phyloP scores from a whole-genome alignment of 30 jellyfish, hydroid and myxozoan species.

The Turritopsis dohrnii region DNA sequence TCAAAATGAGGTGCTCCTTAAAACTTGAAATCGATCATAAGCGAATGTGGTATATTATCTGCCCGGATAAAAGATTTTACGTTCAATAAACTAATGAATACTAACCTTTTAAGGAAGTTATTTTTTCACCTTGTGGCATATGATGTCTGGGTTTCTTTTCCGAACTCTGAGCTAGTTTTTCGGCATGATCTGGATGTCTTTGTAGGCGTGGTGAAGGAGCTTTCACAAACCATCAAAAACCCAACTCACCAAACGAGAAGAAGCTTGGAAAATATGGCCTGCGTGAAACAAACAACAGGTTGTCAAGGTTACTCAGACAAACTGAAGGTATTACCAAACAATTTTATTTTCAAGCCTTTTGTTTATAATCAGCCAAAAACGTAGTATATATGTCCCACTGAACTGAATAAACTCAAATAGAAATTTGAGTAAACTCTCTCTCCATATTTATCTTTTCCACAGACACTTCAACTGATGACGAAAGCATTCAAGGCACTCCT shows the following conservation, averaged over 20 bases:
- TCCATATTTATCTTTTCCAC: neutral
- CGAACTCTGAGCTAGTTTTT: neutral
- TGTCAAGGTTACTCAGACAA: slow-evolving; percentile 48
- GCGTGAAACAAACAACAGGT: slow-evolving; percentile 90
- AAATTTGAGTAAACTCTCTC: neutral
- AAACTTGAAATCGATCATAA: no score
- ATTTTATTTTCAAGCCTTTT: neutral
- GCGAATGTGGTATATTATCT: no score
- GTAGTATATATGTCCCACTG: no score
- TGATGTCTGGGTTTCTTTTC: no score
- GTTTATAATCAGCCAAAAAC: no score
- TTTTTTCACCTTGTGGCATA: no score
- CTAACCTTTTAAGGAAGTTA: no score
- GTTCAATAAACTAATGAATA: no score
- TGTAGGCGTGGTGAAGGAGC: slow-evolving; percentile 84
- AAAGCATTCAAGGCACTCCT: neutral
- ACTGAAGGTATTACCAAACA: slow-evolving; percentile 40
- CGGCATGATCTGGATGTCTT: no score
- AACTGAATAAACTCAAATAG: no score
- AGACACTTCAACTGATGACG: slow-evolving; percentile 26
- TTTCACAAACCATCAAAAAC: slow-evolving; percentile 38
- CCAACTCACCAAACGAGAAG: slow-evolving; percentile 27
- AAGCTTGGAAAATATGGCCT: slow-evolving; percentile 51
- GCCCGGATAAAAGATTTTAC: no score
- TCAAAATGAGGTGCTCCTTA: no score